Evolutionary conservation across 2,113 vertebrate species (phyloP), one percentile per base, ranked within the genome.

Genomic region (Ptyas mucosa): DNA sequence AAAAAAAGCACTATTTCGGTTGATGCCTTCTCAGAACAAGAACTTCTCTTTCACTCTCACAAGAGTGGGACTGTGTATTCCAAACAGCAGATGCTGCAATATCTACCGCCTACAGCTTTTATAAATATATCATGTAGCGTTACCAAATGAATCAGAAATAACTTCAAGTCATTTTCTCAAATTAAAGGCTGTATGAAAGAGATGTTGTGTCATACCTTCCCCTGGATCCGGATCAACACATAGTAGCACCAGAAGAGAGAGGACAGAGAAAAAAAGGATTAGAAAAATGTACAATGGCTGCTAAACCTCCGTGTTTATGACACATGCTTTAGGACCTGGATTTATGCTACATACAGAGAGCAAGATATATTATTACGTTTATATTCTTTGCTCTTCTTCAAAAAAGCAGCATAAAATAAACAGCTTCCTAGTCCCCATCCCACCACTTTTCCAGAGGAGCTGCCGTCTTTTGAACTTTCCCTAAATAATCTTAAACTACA

Each of bases 191-290:
- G 75, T 3, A 53, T 91, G 14, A 4, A 91, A 90, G 20, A 92
- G 91, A 92, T 14, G 1, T 51, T 14, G 1, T 51, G 34, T 23
- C 97, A 97, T 95, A 98, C 98, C 98, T 98, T 96, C 97, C 98
- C 95, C 98, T 98, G 96, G 0, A 61, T 10, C 93, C 93, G 85
- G 90, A 95, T 90, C 49, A 43, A 89, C 55, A 94, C 55, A 23
- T 1, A 58, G 61, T 3, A 15, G 1, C 23, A 43, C 15, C 5
- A 54, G 0, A 7, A 34, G 43, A 0, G 15, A 81, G 94, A n/a
- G 94, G 20, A 93, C 61, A 94, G 0, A 1, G 18, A 69, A 75
- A 53, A 51, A 43, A 34, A 88, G 0, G 39, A 51, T 96, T 94
- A 92, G 52, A 97, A 52, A 85, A 26, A 75, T 81, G 24, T 81